These are phyloP conservation scores for Drosophila pruinosa DNA, from an alignment of 1,140 invertebrate genomes.

Conservation along the genomic window DNA sequence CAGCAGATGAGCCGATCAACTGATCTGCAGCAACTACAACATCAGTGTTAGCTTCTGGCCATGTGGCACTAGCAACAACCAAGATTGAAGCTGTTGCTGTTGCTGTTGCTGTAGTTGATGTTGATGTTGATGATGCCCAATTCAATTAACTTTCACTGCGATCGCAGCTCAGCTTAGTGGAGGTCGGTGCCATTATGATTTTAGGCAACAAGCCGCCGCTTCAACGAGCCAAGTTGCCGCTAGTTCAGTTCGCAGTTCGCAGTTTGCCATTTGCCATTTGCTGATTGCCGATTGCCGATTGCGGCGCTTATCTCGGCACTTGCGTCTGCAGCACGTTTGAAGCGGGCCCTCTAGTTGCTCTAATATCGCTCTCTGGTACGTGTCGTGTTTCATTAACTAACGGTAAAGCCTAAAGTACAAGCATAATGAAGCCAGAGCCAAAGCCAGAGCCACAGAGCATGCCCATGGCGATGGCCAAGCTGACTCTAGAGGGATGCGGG, in stretches of 20 bases:
- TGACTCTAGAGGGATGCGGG: slow-evolving; percentile 33
- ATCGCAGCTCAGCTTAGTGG: slow-evolving; percentile 1
- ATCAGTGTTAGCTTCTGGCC: slow-evolving; percentile 11
- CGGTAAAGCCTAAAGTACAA: slow-evolving; percentile 30
- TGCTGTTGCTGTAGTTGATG: not conserved
- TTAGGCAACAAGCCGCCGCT: slow-evolving; percentile 14
- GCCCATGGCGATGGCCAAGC: no score
- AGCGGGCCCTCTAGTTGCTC: slow-evolving; percentile 14
- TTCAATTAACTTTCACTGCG: slow-evolving; percentile 59
- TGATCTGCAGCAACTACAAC: not conserved
- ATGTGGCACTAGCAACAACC: not conserved
- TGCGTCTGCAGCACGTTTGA: slow-evolving; percentile 42
- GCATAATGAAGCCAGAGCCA: not conserved
- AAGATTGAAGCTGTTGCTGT: not conserved
- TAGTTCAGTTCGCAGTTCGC: no score
- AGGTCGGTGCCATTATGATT: slow-evolving; percentile 25
- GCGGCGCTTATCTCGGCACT: slow-evolving; percentile 21
- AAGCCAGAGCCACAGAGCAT: no score
- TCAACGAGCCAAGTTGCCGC: not conserved
- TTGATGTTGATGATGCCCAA: slow-evolving; percentile 18
- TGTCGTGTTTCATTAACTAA: slow-evolving; percentile 63
- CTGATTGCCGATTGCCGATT: not conserved
- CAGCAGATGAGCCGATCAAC: no score
- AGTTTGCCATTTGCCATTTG: not conserved
- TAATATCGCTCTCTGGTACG: slow-evolving; percentile 24